phyloP scores from a whole-genome alignment of 2,888 invertebrate genomes.

The Camponotus fellah region DNA sequence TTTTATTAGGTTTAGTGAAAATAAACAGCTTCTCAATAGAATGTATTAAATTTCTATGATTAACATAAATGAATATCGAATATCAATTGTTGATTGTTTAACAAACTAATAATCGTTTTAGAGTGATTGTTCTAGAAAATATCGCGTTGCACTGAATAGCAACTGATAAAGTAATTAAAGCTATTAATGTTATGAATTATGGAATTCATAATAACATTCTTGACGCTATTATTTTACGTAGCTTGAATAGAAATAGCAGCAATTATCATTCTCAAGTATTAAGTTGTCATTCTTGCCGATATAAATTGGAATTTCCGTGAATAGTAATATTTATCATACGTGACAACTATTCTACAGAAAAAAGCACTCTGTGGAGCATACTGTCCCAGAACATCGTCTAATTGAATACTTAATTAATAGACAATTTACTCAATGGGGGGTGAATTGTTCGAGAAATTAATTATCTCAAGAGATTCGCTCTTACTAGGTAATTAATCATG shows the following conservation, averaged over 20 bases:
- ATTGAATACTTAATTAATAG: conserved; percentile 47
- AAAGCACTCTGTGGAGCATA: neutral
- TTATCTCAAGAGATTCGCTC: conserved; percentile 20
- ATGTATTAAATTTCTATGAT: conserved; percentile 16
- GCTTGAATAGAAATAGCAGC: neutral
- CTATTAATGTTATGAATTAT: neutral
- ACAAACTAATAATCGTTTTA: conserved; percentile 6
- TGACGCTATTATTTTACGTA: neutral
- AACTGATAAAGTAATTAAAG: conserved; percentile 24
- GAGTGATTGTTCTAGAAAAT: neutral
- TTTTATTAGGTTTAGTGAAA: neutral
- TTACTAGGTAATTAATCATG: conserved; percentile 23
- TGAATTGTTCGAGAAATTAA: conserved; percentile 39
- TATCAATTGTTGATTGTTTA: conserved; percentile 19
- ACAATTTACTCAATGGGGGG: conserved; percentile 42
- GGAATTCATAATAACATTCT: neutral
- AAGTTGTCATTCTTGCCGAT: conserved; percentile 15
- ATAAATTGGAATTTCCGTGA: conserved; percentile 19
- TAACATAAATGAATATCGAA: conserved; percentile 16
- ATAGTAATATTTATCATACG: conserved; percentile 2
- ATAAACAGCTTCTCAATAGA: conserved; percentile 22
- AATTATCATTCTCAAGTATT: neutral
- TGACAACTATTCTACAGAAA: conserved; percentile 13
- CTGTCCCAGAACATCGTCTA: neutral
- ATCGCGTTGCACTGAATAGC: neutral